Evolutionary conservation across 2,797 vertebrate genomes (phyloP).

Genomic region (Epinephelus awoara): DNA sequence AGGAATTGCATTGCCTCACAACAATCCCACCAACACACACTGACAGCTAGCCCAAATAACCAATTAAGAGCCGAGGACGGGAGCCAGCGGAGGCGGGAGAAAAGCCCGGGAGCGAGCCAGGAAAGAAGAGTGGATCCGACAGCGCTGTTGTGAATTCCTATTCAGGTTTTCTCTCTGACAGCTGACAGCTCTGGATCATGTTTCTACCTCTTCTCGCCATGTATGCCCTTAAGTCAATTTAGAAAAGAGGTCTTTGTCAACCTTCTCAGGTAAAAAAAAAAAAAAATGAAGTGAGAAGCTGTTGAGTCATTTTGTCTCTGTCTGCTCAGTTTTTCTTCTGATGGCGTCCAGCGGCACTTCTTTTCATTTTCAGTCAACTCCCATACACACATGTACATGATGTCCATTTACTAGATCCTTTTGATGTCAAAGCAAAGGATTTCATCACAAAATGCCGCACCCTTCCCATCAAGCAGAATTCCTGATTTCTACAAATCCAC

Average conservation of each 20-base stretch:
- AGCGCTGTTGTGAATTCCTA: constrained; percentile 48
- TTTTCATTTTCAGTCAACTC: constrained; percentile 9
- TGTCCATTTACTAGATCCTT: not conserved
- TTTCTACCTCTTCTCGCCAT: constrained; percentile 40
- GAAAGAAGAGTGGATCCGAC: constrained; percentile 56
- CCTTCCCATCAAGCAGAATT: not conserved
- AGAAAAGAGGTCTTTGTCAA: constrained; percentile 35
- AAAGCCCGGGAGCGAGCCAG: constrained; percentile 36
- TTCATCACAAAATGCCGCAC: not conserved
- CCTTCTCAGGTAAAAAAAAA: constrained; percentile 23
- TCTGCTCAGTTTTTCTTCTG: constrained; percentile 12
- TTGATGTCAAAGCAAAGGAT: constrained; percentile 9
- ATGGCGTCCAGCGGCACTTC: constrained; percentile 3
- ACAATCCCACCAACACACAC: constrained; percentile 67
- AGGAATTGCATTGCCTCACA: constrained; percentile 66
- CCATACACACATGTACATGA: not conserved
- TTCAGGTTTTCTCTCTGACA: constrained; percentile 59
- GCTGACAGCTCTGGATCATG: constrained; percentile 62
- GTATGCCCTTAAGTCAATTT: constrained; percentile 46
- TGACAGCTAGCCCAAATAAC: constrained; percentile 79
- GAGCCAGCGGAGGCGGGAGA: constrained; percentile 61
- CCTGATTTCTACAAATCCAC: too few species aligned
- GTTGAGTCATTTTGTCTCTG: constrained; percentile 27
- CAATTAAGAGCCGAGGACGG: constrained; percentile 76
- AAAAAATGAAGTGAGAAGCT: constrained; percentile 9